Evolutionary conservation across 1,140 invertebrate species (phyloP), one percentile per base, ranked within the genome.

Genomic region (Polypedilum pembai): DNA sequence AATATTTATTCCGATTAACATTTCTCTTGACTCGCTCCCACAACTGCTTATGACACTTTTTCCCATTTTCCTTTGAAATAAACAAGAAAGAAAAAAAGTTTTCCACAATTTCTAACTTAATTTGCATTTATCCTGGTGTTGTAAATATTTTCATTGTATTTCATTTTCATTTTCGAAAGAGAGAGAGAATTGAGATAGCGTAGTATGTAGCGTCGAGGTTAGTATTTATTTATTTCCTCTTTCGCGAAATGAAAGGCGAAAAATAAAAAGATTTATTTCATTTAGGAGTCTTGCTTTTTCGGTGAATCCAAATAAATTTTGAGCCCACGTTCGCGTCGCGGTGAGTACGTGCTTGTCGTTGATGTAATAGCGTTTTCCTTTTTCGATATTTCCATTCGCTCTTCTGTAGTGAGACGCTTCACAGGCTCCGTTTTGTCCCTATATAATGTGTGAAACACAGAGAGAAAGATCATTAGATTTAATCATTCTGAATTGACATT

Each of bases 251-350:
- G 24, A 33, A 33, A 33, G 24, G 24, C 24, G 24, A 33, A 33
- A 33, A 33, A 33, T 33, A 33, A 33, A 33, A 33, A 33, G 24
- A 8, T 15, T 56, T 56, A 12, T 56, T 56, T 56, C 45, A 56
- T 56, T 69, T 69, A 69, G 20, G 65, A 69, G 15, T 81, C 73
- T 78, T 82, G 79, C 73, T 76, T 77, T 63, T 79, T 78, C 75
- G 79, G 78, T 66, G 81, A 82, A 76, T 90, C 88, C 74, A 90
- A 82, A 81, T 92, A 90, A 77, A 93, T 93, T 83, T 91, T 92
- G 40, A 93, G 83, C 3, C 87, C 89, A 77, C 86, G 85, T 82
- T 93, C 91, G 78, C 87, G 88, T 74, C 89, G 83, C 75, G 85
- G 86, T 45, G 82, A 83, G 74, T 84, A 84, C 73, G 81, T 80